Conservation (phyloP, 2,888 invertebrate species). For the Aleiodes leptofemur region DNA sequence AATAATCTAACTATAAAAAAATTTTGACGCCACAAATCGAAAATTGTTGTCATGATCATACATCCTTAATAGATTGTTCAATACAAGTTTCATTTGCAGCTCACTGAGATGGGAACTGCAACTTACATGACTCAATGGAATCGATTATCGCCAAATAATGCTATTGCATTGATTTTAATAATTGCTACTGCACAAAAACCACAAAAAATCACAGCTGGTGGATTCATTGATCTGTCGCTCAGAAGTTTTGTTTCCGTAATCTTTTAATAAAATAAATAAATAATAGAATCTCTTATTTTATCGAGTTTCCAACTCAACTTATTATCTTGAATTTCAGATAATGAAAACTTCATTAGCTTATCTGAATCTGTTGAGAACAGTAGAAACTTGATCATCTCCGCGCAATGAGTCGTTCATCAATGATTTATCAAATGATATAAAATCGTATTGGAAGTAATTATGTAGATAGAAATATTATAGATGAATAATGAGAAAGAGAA, state of each 20-base stretch:
- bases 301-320: too few species aligned
- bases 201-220: constrained; percentile 63
- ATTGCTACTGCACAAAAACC: constrained; percentile 42
- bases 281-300: background rate
- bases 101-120: constrained; percentile 56
- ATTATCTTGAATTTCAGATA: constrained; percentile 41
- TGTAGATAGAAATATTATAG: background rate
- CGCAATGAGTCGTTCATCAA: background rate
- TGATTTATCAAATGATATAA: background rate
- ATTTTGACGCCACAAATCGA: too few species aligned
- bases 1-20: too few species aligned
- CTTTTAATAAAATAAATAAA: constrained; percentile 33
- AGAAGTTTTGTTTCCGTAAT: constrained; percentile 61
- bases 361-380: constrained; percentile 49
- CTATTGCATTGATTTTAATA: constrained; percentile 42
- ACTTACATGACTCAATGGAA: constrained; percentile 57
- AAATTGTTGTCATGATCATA: too few species aligned
- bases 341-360: constrained; percentile 48
- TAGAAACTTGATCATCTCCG: background rate
- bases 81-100: constrained; percentile 46
- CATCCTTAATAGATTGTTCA: too few species aligned
- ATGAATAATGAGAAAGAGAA: background rate
- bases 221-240: constrained; percentile 60
- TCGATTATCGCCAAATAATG: constrained; percentile 43
- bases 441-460: too few species aligned